Evolutionary conservation across 2,888 invertebrate genomes (phyloP).

Genomic region (Julus scanicus): DNA sequence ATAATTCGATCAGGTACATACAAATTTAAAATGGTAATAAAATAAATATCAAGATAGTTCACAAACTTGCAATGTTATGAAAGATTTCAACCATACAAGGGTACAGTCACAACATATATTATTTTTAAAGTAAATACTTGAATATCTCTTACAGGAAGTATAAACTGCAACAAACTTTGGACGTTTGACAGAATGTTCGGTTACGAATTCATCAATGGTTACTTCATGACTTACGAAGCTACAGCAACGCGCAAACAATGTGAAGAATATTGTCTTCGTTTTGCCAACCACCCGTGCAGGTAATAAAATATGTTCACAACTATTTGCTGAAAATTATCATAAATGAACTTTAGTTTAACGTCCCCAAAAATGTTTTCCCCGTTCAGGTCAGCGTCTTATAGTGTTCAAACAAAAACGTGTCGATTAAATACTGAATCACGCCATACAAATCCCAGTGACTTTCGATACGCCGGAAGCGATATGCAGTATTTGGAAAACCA

Average conservation of each 20-base stretch:
- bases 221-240: slow-evolving; percentile 51
- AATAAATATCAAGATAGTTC: no score
- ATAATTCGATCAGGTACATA: no score
- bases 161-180: slow-evolving; percentile 66
- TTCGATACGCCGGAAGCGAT: slow-evolving; percentile 65
- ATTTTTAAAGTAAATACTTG: background rate
- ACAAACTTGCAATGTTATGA: no score
- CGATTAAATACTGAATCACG: slow-evolving; percentile 69
- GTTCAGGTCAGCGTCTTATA: slow-evolving; percentile 69
- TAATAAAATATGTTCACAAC: slow-evolving; percentile 1
- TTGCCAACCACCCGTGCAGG: slow-evolving; percentile 69
- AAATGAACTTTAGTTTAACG: background rate
- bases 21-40: no score
- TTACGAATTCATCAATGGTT: slow-evolving; percentile 64
- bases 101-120: no score
- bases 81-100: no score
- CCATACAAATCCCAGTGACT: slow-evolving; percentile 68
- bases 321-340: no score
- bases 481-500: slow-evolving; percentile 71
- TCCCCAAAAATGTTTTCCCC: no score
- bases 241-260: slow-evolving; percentile 68
- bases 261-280: slow-evolving; percentile 68
- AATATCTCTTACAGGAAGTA: background rate
- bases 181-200: slow-evolving; percentile 69
- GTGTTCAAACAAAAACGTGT: slow-evolving; percentile 67